Base-by-base conservation (phyloP, 1,140 invertebrate species). In the Eulimnadia texana region DNA sequence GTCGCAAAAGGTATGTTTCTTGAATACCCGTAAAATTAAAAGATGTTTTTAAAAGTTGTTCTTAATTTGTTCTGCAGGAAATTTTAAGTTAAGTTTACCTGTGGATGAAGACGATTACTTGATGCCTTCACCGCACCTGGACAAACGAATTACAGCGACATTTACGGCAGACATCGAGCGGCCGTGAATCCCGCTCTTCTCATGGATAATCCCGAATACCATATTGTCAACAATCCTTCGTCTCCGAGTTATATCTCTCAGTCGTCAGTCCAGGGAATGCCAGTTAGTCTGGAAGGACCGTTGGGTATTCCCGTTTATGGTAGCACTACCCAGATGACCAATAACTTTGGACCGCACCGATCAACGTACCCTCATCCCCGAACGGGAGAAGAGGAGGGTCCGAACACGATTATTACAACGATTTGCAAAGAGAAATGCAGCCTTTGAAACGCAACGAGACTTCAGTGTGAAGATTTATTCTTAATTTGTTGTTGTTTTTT, bases 91-190 rank as follows among this genome's bases (percentile, higher is more conserved):
- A 20, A 85, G 92, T 67, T 67, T 80, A 3, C 91, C 92, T 0
- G 78, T 97, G 2, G 94, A 97, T 68, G 93, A 97, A 72, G 93
- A 97, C 71, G 92, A 97, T 70, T 98, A 98, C 71, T 74, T 98
- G 27, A 92, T 96, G 84, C 93, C 93, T 49, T 93, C 90, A 2
- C 84, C 90, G 22, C 85, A 87, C 72, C 78, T 80, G 58, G 75
- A 65, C 73, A 82, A 69, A 57, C 42, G 16, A 49, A 50, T 72
- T 70, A 19, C 81, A 72, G 25, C 20, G 56, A 19, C 23, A 57
- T 56, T 23, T 96, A 96, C 70, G 89, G 95, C 78, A 92, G 95
- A 77, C 76, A 96, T 62, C 90, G 92, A 64, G 83, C 85, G 42
- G 84, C 86, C 64, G 72, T 78, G 3, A 80, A 78, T 66, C 70